phyloP scores from a whole-genome alignment of 2,797 vertebrate genomes.

The Acropternis orthonyx region DNA sequence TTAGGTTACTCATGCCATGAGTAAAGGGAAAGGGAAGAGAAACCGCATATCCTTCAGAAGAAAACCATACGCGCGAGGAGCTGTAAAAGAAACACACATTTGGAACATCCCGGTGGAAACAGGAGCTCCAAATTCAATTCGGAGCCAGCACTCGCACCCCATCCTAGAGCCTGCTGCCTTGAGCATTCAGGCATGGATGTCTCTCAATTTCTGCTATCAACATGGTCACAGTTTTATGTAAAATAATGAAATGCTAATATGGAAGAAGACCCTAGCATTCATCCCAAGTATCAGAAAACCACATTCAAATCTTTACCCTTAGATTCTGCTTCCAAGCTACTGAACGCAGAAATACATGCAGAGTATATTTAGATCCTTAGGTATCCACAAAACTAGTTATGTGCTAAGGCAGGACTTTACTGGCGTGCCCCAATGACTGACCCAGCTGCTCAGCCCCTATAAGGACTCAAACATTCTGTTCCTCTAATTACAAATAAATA shows the following conservation, averaged over 20 bases:
- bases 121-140: background rate
- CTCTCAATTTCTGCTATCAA: background rate
- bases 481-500: background rate
- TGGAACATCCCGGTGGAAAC: background rate
- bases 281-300: background rate
- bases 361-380: background rate
- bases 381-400: background rate
- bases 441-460: background rate
- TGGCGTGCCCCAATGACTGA: background rate
- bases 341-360: background rate
- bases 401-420: background rate
- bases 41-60: background rate
- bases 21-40: conserved; percentile 4
- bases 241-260: background rate
- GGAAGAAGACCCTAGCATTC: background rate
- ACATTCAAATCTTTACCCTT: background rate
- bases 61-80: background rate
- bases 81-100: background rate
- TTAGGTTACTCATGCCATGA: conserved; percentile 11
- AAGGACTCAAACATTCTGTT: background rate
- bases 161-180: background rate
- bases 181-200: background rate
- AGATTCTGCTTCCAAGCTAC: background rate
- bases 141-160: fast-evolving
- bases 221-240: background rate